phyloP scores from a whole-genome alignment of 2,797 vertebrate genomes.

The Lerista edwardsae region DNA sequence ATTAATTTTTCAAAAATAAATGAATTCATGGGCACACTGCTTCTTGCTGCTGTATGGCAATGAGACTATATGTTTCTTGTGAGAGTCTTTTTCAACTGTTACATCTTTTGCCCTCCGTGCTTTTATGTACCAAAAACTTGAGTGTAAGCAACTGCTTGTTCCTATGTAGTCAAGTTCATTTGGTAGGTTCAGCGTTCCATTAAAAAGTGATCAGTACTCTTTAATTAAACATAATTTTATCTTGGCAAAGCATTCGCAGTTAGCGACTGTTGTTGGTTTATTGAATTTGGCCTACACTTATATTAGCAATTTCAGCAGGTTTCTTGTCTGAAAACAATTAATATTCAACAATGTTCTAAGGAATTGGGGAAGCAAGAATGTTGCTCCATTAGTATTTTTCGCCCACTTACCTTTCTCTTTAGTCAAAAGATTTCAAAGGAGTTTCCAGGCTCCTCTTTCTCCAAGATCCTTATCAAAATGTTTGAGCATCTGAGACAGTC shows the following conservation, averaged over 20 bases:
- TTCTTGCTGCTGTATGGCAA: slow-evolving; percentile 40
- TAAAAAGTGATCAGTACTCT: slow-evolving; percentile 70
- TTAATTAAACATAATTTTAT: slow-evolving; percentile 75
- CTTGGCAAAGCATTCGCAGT: slow-evolving; percentile 67
- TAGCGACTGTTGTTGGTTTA: slow-evolving; percentile 65
- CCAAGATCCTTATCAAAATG: slow-evolving; percentile 22
- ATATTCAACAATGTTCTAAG: slow-evolving; percentile 51
- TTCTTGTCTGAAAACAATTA: slow-evolving; percentile 61
- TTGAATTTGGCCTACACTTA: slow-evolving; percentile 68
- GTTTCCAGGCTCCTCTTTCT: slow-evolving; percentile 14
- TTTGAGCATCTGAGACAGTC: background rate
- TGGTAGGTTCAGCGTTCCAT: slow-evolving; percentile 66
- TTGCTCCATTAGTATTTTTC: slow-evolving; percentile 46
- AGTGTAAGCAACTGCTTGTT: slow-evolving; percentile 33
- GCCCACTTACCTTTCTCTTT: slow-evolving; percentile 31
- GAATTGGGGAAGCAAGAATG: slow-evolving; percentile 41
- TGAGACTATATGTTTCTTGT: slow-evolving; percentile 1
- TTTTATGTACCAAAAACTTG: slow-evolving; percentile 35
- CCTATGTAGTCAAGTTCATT: slow-evolving; percentile 40
- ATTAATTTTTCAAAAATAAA: slow-evolving; percentile 46
- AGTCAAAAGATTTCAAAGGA: background rate
- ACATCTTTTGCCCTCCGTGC: background rate
- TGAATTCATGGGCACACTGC: slow-evolving; percentile 32
- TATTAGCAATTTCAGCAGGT: slow-evolving; percentile 69
- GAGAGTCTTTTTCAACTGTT: background rate